Conservation (phyloP, 2,797 vertebrate genomes). For the Danio aesculapii region DNA sequence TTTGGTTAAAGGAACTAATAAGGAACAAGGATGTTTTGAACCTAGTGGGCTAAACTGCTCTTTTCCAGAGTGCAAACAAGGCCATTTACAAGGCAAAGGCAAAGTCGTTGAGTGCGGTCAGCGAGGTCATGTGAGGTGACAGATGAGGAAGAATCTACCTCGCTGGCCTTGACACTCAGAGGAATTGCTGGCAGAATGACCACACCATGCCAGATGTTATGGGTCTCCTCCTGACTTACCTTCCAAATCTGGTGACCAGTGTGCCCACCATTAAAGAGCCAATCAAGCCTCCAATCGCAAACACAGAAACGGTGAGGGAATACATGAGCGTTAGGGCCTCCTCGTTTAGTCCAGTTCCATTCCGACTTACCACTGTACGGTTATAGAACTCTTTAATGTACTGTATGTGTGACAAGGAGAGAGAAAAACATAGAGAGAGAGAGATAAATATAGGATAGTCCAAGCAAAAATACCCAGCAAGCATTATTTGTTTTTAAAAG, state of each 20-base stretch:
- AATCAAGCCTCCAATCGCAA: slow-evolving; percentile 86
- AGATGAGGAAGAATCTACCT: slow-evolving; percentile 53
- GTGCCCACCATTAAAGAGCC: slow-evolving; percentile 86
- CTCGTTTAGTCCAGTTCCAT: slow-evolving; percentile 75
- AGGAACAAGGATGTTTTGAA: slow-evolving; percentile 13
- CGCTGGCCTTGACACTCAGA: slow-evolving; percentile 47
- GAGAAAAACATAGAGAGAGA: slow-evolving; percentile 15
- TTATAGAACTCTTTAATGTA: slow-evolving; percentile 94
- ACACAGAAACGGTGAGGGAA: slow-evolving; percentile 88
- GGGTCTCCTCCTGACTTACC: slow-evolving; percentile 74
- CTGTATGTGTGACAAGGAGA: slow-evolving; percentile 67
- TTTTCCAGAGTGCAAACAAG: slow-evolving; percentile 51
- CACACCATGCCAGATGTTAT: slow-evolving; percentile 58
- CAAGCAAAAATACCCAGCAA: neutral
- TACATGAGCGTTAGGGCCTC: slow-evolving; percentile 85
- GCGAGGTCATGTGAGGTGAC: slow-evolving; percentile 55
- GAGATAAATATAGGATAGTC: neutral
- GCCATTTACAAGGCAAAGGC: slow-evolving; percentile 54
- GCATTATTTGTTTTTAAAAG: too few relatives aligned
- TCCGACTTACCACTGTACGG: slow-evolving; percentile 78
- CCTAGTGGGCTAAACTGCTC: slow-evolving; percentile 33
- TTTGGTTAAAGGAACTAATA: neutral
- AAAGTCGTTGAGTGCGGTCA: slow-evolving; percentile 44
- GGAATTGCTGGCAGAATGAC: slow-evolving; percentile 55
- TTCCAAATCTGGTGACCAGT: slow-evolving; percentile 86